Evolutionary conservation across 1,140 invertebrate species (phyloP), one percentile per base, ranked within the genome.

Genomic region (Octopus sinensis): DNA sequence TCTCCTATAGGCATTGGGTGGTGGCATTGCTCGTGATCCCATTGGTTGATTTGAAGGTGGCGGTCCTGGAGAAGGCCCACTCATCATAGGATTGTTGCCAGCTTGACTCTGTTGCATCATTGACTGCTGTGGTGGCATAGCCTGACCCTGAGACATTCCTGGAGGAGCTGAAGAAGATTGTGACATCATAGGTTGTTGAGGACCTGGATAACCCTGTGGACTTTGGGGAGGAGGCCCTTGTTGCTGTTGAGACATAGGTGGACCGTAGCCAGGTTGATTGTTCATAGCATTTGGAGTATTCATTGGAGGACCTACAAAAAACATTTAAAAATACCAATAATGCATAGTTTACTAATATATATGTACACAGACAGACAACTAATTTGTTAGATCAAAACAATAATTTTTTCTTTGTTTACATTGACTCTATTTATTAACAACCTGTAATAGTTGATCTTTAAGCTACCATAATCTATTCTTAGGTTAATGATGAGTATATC

Each of bases 161-260:
- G 84, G 73, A 43, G 79, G 82, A 80, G 82, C 82, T 30, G 73
- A 73, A 52, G 78, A 76, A 54, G 23, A 79, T 73, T 86, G 86
- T 73, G 84, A 83, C 85, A 86, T 87, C 83, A 85, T 84, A 43
- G 82, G 78, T 6, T 82, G 80, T 76, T 82, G 82, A 53, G 54
- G 81, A 80, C 62, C 84, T 82, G 68, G 82, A 76, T 79, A 83
- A 82, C 80, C 80, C 84, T 81, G 82, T 77, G 85, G 76, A 81
- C 82, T 83, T 84, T 84, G 68, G 68, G 68, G 68, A 73, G 68
- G 68, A 13, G 68, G 68, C 17, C 7, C 68, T 52, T 84, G 84
- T 79, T 83, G 84, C 12, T 82, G 80, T 43, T 84, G 84, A 23
- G 85, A 83, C 52, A 83, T 79, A 77, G 81, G 81, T 51, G 80